A percentile compares a stretch with the other conserved stretches of the same genome.
These are phyloP conservation scores for Diadophis punctatus DNA, from an alignment of 2,113 vertebrate genomes.

Conservation along the genomic window DNA sequence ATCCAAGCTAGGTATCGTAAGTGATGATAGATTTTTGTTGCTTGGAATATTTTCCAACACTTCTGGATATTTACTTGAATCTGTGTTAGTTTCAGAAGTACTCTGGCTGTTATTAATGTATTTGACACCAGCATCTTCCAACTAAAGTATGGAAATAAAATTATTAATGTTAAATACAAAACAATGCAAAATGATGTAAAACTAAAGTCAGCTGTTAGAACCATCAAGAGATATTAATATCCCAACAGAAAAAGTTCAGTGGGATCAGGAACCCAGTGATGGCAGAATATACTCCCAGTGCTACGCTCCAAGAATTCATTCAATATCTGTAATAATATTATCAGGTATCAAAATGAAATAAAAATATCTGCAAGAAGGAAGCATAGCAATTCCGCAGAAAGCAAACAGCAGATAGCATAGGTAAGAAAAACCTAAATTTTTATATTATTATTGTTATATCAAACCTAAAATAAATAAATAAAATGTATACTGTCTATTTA, in stretches of 20 bases:
- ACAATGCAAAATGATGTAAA: slow-evolving; percentile 1
- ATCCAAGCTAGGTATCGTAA: slow-evolving; percentile 44
- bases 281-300: neutral
- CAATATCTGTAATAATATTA: neutral
- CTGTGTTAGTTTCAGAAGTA: slow-evolving; percentile 60
- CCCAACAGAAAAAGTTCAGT: neutral
- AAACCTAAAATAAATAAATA: neutral
- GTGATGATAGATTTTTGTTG: neutral
- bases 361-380: neutral
- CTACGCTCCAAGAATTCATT: neutral
- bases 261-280: neutral
- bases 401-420: neutral
- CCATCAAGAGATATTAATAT: neutral
- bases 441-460: neutral
- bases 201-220: neutral
- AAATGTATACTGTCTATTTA: neutral
- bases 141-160: slow-evolving; percentile 60
- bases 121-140: slow-evolving; percentile 60
- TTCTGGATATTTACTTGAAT: slow-evolving; percentile 55
- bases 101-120: slow-evolving; percentile 55
- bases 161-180: slow-evolving; percentile 12
- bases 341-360: neutral
- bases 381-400: neutral
- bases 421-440: neutral
- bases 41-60: slow-evolving; percentile 31